Evolutionary conservation across 1,140 invertebrate genomes (phyloP), one percentile per base, ranked within the genome.

Genomic region (Lasioglossum albipes): DNA sequence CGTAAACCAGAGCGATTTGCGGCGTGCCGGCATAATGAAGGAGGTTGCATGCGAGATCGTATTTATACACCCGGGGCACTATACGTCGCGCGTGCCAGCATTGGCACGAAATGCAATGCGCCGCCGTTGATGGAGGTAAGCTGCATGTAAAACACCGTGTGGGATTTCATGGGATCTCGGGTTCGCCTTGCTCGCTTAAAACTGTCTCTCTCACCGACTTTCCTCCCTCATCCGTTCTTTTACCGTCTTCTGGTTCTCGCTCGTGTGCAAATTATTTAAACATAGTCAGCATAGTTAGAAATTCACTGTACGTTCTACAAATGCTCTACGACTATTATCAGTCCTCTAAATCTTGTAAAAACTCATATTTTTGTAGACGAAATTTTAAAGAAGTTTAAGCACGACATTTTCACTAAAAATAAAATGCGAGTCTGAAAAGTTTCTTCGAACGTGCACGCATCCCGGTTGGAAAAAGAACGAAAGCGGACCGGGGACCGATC

Each of bases 81-180:
- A 69, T 83, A 83, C 79, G 86, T 85, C 80, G 86, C 86, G 86
- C 86, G 86, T 87, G 86, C 86, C 86, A 75, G 68, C 82, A 68
- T 70, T 87, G 81, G 65, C 86, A 87, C 79, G 85, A 84, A 84
- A 87, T 41, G 85, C 74, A 82, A 80, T 65, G 82, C 81, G 18
- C 73, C 81, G 18, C 73, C 57, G 81, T 77, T 86, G 81, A 86
- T 84, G 79, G 84, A 85, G 84, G 81, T 79, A 82, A 75, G 74
- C 76, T 78, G 76, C 86, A 71, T 87, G 86, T 84, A 76, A 87
- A 87, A 87, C 86, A 83, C 49, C 80, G 83, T 83, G 76, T 83
- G 86, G 72, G 83, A 85, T 88, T 87, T 88, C 81, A 85, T 75
- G 77, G 83, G 82, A 84, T 82, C 79, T 82, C 79, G 41, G 67